Percentiles rank a stretch among this genome's conserved stretches.
Evolutionary conservation across 2,888 invertebrate species (phyloP).

Genomic region (Apotomis capreana): DNA sequence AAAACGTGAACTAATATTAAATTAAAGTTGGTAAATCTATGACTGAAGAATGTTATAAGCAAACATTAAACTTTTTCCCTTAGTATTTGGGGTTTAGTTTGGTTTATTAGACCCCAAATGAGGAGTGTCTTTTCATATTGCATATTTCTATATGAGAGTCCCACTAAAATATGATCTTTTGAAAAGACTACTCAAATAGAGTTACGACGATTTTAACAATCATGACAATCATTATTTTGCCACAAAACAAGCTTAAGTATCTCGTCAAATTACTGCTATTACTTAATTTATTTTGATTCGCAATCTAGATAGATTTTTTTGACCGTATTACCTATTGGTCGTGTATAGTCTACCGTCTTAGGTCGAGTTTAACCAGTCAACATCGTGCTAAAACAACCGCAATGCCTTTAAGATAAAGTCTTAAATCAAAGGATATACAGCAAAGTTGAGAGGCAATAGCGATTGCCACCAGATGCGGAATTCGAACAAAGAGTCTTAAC

Average conservation of each 20-base stretch:
- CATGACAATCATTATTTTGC: neutral
- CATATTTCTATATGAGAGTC: no score
- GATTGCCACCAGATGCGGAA: conserved; percentile 5
- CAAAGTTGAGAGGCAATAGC: neutral
- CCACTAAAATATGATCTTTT: no score
- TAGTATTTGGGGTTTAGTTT: neutral
- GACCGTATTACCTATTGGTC: neutral
- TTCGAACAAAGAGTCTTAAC: conserved; percentile 17
- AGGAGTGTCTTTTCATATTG: no score
- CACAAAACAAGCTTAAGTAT: neutral
- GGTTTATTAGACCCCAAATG: neutral
- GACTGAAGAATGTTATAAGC: neutral
- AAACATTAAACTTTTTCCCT: neutral
- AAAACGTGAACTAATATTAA: neutral
- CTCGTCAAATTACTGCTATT: conserved; percentile 8
- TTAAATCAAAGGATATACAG: neutral
- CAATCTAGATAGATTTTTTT: conserved; percentile 10
- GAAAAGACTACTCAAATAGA: neutral
- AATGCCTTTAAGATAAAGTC: neutral
- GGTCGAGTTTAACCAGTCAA: neutral
- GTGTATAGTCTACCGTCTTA: neutral
- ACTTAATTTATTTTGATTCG: conserved; percentile 9
- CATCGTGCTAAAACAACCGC: neutral
- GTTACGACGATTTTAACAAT: neutral
- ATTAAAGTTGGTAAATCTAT: neutral